Base-by-base conservation (phyloP, 2,797 vertebrate species). In the Thripadectes ignobilis region DNA sequence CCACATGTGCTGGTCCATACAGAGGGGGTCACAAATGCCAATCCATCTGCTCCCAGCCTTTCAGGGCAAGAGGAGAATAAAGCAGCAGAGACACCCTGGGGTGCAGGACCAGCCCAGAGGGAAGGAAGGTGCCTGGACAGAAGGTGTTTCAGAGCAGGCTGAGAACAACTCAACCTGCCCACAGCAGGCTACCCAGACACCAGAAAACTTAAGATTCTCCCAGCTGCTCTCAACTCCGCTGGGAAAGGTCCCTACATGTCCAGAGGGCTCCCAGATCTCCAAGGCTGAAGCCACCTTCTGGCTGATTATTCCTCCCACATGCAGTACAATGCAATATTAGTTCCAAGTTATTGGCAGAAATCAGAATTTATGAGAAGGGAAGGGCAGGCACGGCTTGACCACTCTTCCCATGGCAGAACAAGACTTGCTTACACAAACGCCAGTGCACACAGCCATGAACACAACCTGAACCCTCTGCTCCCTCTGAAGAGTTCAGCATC, bases 1-100 rank as follows among this genome's bases (percentile, higher is more conserved):
- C 32, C 54, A 48, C 21, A 15, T 0, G 1, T 14, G 16, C 38
- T 68, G 38, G 32, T 43, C 65, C 30, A 0, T 3, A 22, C 24
- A 83, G 36, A 41, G 29, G n/a, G 29, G 49, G 32, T 20, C 84
- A 78, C 36, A 30, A 27, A 48, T 1, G 0, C 36, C 43, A 36
- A 16, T 12, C 76, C 10, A 4, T 8, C 58, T 55, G 43, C 58
- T 72, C 43, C 49, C 15, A 4, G 39, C 67, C 49, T 65, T 54
- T 21, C 48, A 63, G 76, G 55, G n/a, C 17, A 54, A 36, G 58
- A 38, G 38, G 48, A 85, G 16, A 66, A 51, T 0, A 55, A 69
- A 62, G 48, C 16, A 38, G 62, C 38, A 41, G 39, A n/a, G 38
- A 61, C 20, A 14, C 76, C 10, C 32, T 19, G 46, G 14, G 12